A percentile compares a stretch with the other conserved stretches of the same genome.
Conservation (phyloP, 2,888 invertebrate species). For the Steromphala cineraria region DNA sequence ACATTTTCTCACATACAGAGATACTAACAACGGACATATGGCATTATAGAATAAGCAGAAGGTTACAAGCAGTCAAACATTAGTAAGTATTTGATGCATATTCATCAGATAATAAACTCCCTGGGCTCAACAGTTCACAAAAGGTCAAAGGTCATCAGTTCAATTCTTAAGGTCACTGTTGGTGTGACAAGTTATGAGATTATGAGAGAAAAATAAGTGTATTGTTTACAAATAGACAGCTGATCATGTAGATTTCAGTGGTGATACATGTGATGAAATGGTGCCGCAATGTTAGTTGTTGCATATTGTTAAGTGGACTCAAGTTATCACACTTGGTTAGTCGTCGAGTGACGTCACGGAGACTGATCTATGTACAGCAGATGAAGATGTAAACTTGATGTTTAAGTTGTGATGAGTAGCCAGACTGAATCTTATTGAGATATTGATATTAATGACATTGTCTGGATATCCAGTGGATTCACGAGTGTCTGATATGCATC, state of each 20-base stretch:
- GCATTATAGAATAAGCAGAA: too few species aligned
- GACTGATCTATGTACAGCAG: too few species aligned
- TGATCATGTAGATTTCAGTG: neutral
- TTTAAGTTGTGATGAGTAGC: too few species aligned
- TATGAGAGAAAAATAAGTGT: neutral
- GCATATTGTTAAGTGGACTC: neutral
- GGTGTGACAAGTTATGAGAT: neutral
- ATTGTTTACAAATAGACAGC: neutral
- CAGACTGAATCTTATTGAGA: too few species aligned
- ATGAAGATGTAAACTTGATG: too few species aligned
- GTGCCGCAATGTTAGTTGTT: neutral
- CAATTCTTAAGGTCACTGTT: neutral
- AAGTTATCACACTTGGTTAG: neutral
- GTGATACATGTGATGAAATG: neutral
- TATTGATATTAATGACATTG: too few species aligned
- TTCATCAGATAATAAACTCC: neutral
- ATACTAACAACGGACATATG: too few species aligned
- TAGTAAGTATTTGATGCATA: neutral
- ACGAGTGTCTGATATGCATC: too few species aligned
- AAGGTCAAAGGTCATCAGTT: neutral
- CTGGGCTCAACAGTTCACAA: neutral
- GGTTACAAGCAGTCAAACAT: too few species aligned
- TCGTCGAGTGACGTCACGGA: too few species aligned
- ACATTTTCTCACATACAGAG: too few species aligned
- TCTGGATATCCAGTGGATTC: too few species aligned